Evolutionary conservation across 2,888 invertebrate genomes (phyloP).

Genomic region (Merodon equestris): DNA sequence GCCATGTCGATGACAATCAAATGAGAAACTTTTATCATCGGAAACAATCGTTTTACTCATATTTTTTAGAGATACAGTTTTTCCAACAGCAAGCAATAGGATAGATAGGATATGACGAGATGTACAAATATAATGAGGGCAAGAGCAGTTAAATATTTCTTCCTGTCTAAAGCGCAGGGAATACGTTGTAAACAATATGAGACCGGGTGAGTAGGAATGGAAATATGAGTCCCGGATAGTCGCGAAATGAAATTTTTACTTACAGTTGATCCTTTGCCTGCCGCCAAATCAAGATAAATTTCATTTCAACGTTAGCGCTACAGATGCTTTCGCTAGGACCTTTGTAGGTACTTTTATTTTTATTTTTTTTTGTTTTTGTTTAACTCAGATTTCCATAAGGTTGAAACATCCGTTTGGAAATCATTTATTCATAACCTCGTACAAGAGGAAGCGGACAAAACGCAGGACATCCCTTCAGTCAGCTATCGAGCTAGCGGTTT

Average conservation of each 20-base stretch:
- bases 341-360: neutral
- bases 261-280: constrained; percentile 42
- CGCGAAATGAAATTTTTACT: constrained; percentile 41
- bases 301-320: constrained; percentile 56
- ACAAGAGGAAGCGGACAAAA: constrained; percentile 35
- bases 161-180: neutral
- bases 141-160: constrained; percentile 35
- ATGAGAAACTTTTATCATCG: constrained; percentile 44
- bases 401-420: constrained; percentile 53
- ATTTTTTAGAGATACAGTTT: constrained; percentile 4
- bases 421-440: constrained; percentile 52
- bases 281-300: constrained; percentile 60
- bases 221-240: neutral
- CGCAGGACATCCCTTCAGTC: constrained; percentile 40
- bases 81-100: constrained; percentile 27
- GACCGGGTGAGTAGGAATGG: constrained; percentile 30
- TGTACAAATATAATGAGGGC: constrained; percentile 60
- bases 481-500: constrained; percentile 25
- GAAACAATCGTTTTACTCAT: constrained; percentile 31
- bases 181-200: constrained; percentile 32
- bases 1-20: constrained; percentile 58
- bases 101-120: constrained; percentile 44
- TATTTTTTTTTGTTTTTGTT: neutral
- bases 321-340: constrained; percentile 52
- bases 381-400: constrained; percentile 18